These are phyloP conservation scores for Gallinago solitaria DNA, from an alignment of 2,797 vertebrate species.

Conservation along the genomic window DNA sequence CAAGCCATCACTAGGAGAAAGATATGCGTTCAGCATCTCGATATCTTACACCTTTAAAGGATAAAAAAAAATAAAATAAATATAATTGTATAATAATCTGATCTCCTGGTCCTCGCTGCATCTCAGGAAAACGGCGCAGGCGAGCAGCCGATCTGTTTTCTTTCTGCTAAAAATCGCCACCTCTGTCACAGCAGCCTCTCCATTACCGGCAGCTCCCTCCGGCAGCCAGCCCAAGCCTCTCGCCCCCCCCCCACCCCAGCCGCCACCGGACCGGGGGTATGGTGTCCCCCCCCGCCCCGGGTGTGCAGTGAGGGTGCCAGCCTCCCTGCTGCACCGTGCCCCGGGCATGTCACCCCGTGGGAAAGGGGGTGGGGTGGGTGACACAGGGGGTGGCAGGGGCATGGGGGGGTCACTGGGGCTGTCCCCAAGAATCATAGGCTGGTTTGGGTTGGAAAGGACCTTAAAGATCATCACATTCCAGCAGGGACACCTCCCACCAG, in stretches of 20 bases:
- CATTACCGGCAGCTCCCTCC: background rate
- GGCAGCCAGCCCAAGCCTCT: background rate
- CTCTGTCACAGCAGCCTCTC: background rate
- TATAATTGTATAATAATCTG: background rate
- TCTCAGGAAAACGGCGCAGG: slow-evolving; percentile 36
- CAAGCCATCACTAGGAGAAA: slow-evolving; percentile 74
- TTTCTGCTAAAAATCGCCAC: background rate
- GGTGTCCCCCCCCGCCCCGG: too few relatives aligned
- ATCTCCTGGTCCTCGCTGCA: slow-evolving; percentile 38
- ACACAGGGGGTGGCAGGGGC: too few relatives aligned
- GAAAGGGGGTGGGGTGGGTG: too few relatives aligned
- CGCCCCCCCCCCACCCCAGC: background rate
- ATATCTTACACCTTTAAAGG: slow-evolving; percentile 67
- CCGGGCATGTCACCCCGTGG: too few relatives aligned
- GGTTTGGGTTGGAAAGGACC: too few relatives aligned
- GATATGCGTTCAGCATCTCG: slow-evolving; percentile 65
- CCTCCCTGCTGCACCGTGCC: too few relatives aligned
- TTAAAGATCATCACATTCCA: too few relatives aligned
- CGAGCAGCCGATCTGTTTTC: slow-evolving; percentile 43
- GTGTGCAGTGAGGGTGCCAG: too few relatives aligned
- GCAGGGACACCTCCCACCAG: too few relatives aligned
- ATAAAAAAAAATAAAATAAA: background rate
- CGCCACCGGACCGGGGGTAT: background rate
- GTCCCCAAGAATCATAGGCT: too few relatives aligned
- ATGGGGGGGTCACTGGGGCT: too few relatives aligned